Percentiles rank a stretch among this genome's conserved stretches.
Evolutionary conservation across 2,888 invertebrate species (phyloP).

Genomic region (Mesorhabditis spiculigera): DNA sequence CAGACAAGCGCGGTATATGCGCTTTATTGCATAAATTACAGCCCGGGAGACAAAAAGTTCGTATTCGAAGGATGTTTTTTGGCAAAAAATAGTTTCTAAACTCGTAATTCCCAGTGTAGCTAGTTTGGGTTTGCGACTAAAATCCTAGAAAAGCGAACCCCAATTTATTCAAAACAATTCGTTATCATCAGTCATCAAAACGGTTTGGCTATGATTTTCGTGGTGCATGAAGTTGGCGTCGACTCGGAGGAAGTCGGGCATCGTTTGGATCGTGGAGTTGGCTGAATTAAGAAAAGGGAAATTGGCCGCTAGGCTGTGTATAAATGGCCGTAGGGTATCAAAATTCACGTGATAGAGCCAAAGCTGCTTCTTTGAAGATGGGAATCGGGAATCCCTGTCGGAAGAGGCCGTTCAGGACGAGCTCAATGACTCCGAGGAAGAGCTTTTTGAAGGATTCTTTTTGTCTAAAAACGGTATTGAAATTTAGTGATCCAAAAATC

Average conservation of each 20-base stretch:
- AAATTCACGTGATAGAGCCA: neutral
- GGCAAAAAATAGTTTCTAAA: no score
- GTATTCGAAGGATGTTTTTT: no score
- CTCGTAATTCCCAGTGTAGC: neutral
- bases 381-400: conserved; percentile 5
- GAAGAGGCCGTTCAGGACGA: neutral
- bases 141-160: no score
- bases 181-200: no score
- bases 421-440: neutral
- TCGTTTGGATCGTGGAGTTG: neutral
- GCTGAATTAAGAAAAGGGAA: neutral
- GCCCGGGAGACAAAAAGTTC: no score
- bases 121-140: neutral
- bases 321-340: neutral
- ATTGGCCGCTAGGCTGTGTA: no score
- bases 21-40: no score
- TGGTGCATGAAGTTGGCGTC: neutral
- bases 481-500: neutral
- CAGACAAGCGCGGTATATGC: no score
- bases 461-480: neutral
- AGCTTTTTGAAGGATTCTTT: neutral
- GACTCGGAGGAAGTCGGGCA: neutral
- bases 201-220: no score
- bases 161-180: no score
- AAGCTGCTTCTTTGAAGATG: neutral